phyloP scores from a whole-genome alignment of 1,140 invertebrate genomes.

The Drosophila carrolli region DNA sequence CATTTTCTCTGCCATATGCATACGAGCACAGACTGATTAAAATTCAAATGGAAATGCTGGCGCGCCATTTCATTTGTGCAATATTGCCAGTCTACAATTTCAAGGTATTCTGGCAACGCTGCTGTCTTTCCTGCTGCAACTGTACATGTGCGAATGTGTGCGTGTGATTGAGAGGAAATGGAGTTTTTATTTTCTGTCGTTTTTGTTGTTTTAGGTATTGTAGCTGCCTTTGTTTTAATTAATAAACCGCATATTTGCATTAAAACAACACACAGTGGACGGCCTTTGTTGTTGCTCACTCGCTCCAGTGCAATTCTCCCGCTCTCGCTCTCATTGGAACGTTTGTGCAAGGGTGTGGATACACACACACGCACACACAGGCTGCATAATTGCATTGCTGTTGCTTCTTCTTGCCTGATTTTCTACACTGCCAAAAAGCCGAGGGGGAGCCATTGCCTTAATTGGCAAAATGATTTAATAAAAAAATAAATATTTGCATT shows the following conservation, averaged over 20 bases:
- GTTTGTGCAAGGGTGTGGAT: constrained; percentile 70
- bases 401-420: constrained; percentile 27
- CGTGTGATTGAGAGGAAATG: constrained; percentile 56
- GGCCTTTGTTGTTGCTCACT: constrained; percentile 76
- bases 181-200: constrained; percentile 52
- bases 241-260: constrained; percentile 82
- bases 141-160: constrained; percentile 54
- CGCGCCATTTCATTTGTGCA: constrained; percentile 41
- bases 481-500: constrained; percentile 82
- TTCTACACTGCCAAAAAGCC: constrained; percentile 69
- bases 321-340: constrained; percentile 27
- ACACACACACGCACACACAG: constrained; percentile 40
- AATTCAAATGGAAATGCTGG: constrained; percentile 66
- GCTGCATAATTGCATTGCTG: constrained; percentile 76
- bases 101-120: constrained; percentile 63
- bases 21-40: constrained; percentile 56
- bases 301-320: constrained; percentile 49
- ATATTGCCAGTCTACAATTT: constrained; percentile 53
- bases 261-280: constrained; percentile 61
- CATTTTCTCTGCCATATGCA: constrained; percentile 56
- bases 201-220: constrained; percentile 41
- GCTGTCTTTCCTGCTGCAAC: constrained; percentile 45
- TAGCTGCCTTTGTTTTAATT: constrained; percentile 72
- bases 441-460: constrained; percentile 49
- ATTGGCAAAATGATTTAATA: constrained; percentile 83